Percentiles rank a stretch among this genome's conserved stretches.
phyloP scores from a whole-genome alignment of 2,797 vertebrate species.

The Microctenopoma lineatum region DNA sequence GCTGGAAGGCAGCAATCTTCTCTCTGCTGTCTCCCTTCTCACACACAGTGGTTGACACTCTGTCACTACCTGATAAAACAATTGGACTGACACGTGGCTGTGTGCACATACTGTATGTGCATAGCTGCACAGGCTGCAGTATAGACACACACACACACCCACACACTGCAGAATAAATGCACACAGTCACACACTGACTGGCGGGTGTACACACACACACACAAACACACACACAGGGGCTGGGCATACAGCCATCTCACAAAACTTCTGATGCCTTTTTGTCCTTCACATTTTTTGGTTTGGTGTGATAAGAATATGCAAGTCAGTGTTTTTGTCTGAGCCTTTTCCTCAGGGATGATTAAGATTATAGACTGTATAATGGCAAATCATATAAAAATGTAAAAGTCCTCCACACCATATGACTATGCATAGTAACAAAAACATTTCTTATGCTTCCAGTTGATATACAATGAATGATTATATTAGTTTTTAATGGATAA shows the following conservation, averaged over 20 bases:
- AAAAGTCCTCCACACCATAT: background rate
- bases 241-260: constrained; percentile 36
- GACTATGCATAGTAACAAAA: background rate
- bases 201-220: constrained; percentile 1
- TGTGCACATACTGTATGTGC: constrained; percentile 33
- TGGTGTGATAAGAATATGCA: constrained; percentile 29
- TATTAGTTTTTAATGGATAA: background rate
- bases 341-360: constrained; percentile 18
- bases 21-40: constrained; percentile 48
- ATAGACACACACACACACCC: constrained; percentile 4
- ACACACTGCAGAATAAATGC: constrained; percentile 20
- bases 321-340: constrained; percentile 30
- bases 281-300: constrained; percentile 53
- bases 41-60: constrained; percentile 59
- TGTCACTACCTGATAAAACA: constrained; percentile 71
- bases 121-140: constrained; percentile 32
- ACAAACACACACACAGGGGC: background rate
- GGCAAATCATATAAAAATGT: constrained; percentile 14
- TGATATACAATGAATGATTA: constrained; percentile 6
- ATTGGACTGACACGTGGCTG: constrained; percentile 50
- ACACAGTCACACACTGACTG: background rate
- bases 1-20: constrained; percentile 64
- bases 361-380: constrained; percentile 9
- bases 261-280: constrained; percentile 49
- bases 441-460: background rate